These are phyloP conservation scores for Phorcus lineatus DNA, from an alignment of 2,888 invertebrate species.

Conservation along the genomic window DNA sequence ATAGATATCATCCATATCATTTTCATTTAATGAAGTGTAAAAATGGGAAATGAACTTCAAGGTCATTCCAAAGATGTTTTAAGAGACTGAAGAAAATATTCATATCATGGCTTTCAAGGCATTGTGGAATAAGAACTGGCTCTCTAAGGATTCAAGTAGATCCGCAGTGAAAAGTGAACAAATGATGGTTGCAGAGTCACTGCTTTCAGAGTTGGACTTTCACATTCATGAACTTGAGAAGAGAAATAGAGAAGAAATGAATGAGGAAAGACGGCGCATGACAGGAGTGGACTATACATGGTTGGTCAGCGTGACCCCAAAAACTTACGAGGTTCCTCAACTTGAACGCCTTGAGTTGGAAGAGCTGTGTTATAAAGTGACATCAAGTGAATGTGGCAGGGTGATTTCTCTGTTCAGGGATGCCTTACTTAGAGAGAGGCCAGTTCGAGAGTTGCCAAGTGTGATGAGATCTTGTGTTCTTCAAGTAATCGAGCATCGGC, in stretches of 20 bases:
- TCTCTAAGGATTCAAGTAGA: conserved; percentile 41
- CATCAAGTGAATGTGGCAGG: conserved; percentile 65
- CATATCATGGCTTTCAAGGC: conserved; percentile 41
- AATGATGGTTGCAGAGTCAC: conserved; percentile 57
- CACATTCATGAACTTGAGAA: conserved; percentile 64
- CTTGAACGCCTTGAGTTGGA: conserved; percentile 71
- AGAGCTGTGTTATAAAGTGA: conserved; percentile 68
- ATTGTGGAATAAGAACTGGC: conserved; percentile 51
- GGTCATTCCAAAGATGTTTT: too few species aligned
- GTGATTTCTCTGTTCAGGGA: conserved; percentile 69
- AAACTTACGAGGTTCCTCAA: conserved; percentile 68
- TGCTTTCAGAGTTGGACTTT: conserved; percentile 64
- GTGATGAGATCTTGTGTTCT: conserved; percentile 64
- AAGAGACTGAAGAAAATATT: neutral
- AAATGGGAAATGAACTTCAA: too few species aligned
- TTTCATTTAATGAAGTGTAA: too few species aligned
- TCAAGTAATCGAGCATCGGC: conserved; percentile 65
- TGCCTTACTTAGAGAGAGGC: conserved; percentile 57
- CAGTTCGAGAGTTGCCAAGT: conserved; percentile 58
- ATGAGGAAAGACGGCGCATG: conserved; percentile 49
- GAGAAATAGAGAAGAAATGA: conserved; percentile 50
- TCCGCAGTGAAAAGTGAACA: conserved; percentile 57
- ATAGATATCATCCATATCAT: too few species aligned
- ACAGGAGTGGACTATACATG: conserved; percentile 73
- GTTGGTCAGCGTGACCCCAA: conserved; percentile 62